These are phyloP conservation scores for Prunella strophiata DNA, from an alignment of 2,797 vertebrate species.

Conservation along the genomic window DNA sequence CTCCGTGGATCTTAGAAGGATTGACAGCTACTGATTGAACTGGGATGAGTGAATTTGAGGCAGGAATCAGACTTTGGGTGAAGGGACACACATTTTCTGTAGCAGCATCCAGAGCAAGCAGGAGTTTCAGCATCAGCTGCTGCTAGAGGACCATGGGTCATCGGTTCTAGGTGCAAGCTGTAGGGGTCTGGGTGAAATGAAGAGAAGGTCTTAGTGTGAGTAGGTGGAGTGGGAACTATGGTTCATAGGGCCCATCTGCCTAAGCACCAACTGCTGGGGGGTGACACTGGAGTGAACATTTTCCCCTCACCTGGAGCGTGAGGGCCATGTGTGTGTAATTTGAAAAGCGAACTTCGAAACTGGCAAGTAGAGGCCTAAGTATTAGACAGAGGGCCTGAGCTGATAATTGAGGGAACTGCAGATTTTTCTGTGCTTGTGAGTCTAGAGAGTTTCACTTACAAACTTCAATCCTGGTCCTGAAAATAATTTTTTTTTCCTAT, in stretches of 20 bases:
- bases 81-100: not conserved
- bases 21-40: not conserved
- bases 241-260: not conserved
- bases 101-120: not conserved
- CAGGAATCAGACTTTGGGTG: not conserved
- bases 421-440: not conserved
- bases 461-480: not conserved
- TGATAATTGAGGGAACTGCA: not conserved
- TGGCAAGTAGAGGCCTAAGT: not conserved
- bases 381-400: not conserved
- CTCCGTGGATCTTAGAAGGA: not conserved
- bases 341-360: not conserved
- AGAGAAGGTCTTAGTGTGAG: not conserved
- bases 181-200: not conserved
- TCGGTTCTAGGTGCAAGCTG: no score
- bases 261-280: not conserved
- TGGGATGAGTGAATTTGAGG: not conserved
- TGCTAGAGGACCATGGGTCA: no score
- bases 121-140: not conserved
- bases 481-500: not conserved
- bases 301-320: not conserved
- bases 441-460: not conserved
- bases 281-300: not conserved
- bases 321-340: rapidly evolving
- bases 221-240: not conserved